phyloP scores from a whole-genome alignment of 2,888 invertebrate species.

The Tenodera sinensis region DNA sequence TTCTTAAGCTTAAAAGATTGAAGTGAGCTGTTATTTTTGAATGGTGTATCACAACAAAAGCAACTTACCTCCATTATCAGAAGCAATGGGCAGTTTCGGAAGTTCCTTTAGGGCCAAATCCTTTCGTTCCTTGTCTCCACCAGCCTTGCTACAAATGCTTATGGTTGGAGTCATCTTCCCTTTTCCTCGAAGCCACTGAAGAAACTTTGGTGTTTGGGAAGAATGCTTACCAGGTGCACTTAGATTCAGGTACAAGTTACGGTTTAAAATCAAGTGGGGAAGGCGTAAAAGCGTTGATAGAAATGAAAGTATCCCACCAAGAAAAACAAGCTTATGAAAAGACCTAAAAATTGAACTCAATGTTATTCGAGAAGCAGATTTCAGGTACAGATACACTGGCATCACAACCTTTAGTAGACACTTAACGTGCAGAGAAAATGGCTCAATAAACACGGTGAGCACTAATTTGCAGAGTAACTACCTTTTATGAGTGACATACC shows the following conservation, averaged over 20 bases:
- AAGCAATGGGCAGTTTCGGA: background rate
- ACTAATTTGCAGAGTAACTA: no score
- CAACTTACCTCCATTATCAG: background rate
- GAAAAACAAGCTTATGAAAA: slow-evolving; percentile 18
- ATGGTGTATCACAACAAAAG: background rate
- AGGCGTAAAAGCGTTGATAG: slow-evolving; percentile 1
- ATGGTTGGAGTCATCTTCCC: slow-evolving; percentile 21
- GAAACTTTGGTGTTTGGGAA: background rate
- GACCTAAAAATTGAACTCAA: slow-evolving; percentile 11
- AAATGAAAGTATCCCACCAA: slow-evolving; percentile 18
- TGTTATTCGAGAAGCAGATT: slow-evolving; percentile 8
- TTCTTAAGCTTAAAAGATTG: no score
- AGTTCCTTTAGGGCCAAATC: background rate
- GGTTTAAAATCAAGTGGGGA: background rate
- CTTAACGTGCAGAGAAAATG: no score
- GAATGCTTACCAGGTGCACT: background rate
- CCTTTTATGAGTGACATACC: background rate
- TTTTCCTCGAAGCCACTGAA: slow-evolving; percentile 8
- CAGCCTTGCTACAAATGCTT: background rate
- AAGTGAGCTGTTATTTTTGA: no score
- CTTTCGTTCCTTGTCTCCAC: background rate
- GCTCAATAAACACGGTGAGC: no score
- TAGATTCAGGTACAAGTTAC: slow-evolving; percentile 16
- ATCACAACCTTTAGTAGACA: background rate
- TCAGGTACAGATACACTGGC: slow-evolving; percentile 19